Evolutionary conservation across 2,113 vertebrate species (phyloP), one percentile per base, ranked within the genome.

Genomic region (Struthio camelus): DNA sequence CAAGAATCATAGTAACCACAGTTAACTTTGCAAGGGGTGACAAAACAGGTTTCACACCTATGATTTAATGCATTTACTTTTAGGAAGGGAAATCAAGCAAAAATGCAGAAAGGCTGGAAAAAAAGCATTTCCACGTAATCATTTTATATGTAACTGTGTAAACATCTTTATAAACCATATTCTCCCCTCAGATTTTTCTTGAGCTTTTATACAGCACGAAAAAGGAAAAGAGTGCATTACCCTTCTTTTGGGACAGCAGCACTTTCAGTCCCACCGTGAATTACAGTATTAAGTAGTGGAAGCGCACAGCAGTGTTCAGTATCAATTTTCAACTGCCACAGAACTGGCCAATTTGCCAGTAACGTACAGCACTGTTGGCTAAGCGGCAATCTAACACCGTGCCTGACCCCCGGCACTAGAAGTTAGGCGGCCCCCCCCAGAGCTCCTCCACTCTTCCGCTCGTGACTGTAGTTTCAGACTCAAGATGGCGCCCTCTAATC

Each of bases 221-320:
- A n/a, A n/a, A n/a, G n/a, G n/a, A n/a, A n/a, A n/a, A n/a, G n/a
- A n/a, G n/a, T n/a, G n/a, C n/a, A n/a, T n/a, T n/a, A n/a, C n/a
- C n/a, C n/a, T n/a, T n/a, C n/a, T n/a, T n/a, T n/a, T n/a, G n/a
- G n/a, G n/a, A 3, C 40, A 11, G 13, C n/a, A n/a, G n/a, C 42
- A 4, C 50, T 8, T 58, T 36, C 42, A 38, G 14, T 2, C 28
- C 20, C 24, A 5, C 1, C 22, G 0, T 2, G 16, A 40, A 58
- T 32, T 58, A 58, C 56, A 58, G 16, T 18, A 58, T 9, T 58
- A 58, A 17, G 8, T 9, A 58, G 30, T 17, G 56, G 9, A 5
- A 3, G 8, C 4, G 11, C 18, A 24, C 3, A 11, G 3, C 9
- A 17, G 18, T 18, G 10, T 58, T 28, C 1, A 15, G 11, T 1